Conservation (phyloP, 2,113 vertebrate genomes). For the Galbula dea region DNA sequence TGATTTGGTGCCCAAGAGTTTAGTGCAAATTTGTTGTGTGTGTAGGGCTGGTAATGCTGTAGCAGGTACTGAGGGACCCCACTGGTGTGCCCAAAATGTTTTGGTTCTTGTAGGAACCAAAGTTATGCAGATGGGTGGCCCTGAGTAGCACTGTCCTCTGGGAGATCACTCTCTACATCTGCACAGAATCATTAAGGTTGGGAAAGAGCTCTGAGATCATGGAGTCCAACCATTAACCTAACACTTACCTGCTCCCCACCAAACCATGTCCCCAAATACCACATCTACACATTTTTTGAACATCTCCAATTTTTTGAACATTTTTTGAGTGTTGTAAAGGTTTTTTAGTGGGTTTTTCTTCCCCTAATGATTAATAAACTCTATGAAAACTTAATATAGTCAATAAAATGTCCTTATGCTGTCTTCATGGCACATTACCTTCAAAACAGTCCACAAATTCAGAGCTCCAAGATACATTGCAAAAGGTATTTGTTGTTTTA, state of each 20-base stretch:
- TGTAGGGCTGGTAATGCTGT: background rate
- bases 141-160: background rate
- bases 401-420: background rate
- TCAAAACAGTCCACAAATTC: background rate
- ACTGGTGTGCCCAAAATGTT: background rate
- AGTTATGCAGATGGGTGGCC: background rate
- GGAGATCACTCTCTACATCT: too few species aligned
- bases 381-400: background rate
- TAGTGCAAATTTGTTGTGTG: background rate
- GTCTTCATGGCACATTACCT: background rate
- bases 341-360: background rate
- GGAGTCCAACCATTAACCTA: too few species aligned
- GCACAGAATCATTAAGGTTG: too few species aligned
- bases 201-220: too few species aligned
- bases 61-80: background rate
- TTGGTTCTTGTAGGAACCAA: background rate
- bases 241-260: too few species aligned
- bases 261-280: too few species aligned
- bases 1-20: too few species aligned
- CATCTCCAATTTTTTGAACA: too few species aligned
- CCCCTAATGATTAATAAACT: background rate
- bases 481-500: background rate
- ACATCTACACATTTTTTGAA: too few species aligned
- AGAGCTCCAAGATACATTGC: background rate
- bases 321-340: background rate